Base-by-base conservation (phyloP, 2,888 invertebrate genomes). In the Eremobia ochroleuca region DNA sequence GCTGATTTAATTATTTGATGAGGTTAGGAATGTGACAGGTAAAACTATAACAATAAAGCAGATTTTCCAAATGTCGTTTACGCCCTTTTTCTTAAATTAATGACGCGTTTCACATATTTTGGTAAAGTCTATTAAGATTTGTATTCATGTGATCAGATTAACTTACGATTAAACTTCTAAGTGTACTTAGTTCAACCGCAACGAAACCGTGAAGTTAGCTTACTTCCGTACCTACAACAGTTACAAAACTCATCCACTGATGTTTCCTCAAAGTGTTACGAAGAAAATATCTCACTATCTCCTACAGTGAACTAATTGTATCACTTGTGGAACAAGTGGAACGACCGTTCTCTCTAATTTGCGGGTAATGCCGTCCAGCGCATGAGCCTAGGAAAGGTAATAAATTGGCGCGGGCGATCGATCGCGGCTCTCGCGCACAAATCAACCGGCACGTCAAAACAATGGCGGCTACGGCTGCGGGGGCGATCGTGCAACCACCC, bases 361-460 rank as follows among this genome's bases (percentile, higher is more conserved):
- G 93, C 91, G 87, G 90, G 90, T 91, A 92, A 91, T 92, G 89
- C 92, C 90, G 91, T 91, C 91, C 86, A 88, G 87, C 79, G 88
- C 88, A 82, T 84, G 90, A 91, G 88, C 90, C 93, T 93, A 92
- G 94, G 92, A 92, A 94, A 93, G 93, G 93, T 92, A 92, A 95
- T 96, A 95, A 95, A 95, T 95, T 93, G 94, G 91, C 91, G 89
- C 90, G 88, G 88, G 89, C 92, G 93, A 94, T 94, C 93, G 94
- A 95, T 94, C 92, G 92, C 87, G 91, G 93, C 93, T 93, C 93
- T 90, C 90, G 95, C 94, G 94, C 95, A 94, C 95, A 95, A 95
- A 95, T 96, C 96, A 95, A 93, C 93, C 91, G 93, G 91, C 91
- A 94, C 94, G 95, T 95, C 95, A 94, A 94, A 94, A 93, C 94